A percentile compares a stretch with the other conserved stretches of the same genome.
These are phyloP conservation scores for Shinisaurus crocodilurus DNA, from an alignment of 2,113 vertebrate species.

Conservation along the genomic window DNA sequence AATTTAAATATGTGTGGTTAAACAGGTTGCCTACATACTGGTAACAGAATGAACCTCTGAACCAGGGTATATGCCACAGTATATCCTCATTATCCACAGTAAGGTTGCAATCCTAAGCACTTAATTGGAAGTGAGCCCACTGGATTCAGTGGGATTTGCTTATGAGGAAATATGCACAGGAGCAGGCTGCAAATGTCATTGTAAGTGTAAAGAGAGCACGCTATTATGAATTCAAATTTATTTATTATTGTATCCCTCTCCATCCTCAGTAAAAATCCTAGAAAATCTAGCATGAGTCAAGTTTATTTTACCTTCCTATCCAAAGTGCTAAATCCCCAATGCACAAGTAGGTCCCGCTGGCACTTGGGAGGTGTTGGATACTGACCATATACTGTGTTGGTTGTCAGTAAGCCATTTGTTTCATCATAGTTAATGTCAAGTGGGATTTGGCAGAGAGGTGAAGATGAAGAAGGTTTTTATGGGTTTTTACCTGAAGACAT, in stretches of 20 bases:
- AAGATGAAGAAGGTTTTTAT: slow-evolving; percentile 89
- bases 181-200: background rate
- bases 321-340: too few relatives aligned
- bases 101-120: background rate
- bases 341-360: too few relatives aligned
- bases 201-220: background rate
- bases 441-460: slow-evolving; percentile 93
- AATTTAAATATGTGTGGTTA: too few relatives aligned
- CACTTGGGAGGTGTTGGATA: too few relatives aligned
- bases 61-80: background rate
- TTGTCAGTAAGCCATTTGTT: background rate
- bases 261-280: background rate
- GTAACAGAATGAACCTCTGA: too few relatives aligned
- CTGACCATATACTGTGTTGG: background rate
- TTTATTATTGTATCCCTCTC: background rate
- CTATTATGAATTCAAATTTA: background rate
- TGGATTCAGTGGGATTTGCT: background rate
- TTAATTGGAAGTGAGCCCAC: background rate
- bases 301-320: too few relatives aligned
- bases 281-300: too few relatives aligned
- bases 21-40: too few relatives aligned
- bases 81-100: background rate
- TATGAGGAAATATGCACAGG: background rate
- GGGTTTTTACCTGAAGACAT: slow-evolving; percentile 94
- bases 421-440: slow-evolving; percentile 89